Evolutionary conservation across 1,140 invertebrate species (phyloP), one percentile per base, ranked within the genome.

Genomic region (Camponotus vicinus): DNA sequence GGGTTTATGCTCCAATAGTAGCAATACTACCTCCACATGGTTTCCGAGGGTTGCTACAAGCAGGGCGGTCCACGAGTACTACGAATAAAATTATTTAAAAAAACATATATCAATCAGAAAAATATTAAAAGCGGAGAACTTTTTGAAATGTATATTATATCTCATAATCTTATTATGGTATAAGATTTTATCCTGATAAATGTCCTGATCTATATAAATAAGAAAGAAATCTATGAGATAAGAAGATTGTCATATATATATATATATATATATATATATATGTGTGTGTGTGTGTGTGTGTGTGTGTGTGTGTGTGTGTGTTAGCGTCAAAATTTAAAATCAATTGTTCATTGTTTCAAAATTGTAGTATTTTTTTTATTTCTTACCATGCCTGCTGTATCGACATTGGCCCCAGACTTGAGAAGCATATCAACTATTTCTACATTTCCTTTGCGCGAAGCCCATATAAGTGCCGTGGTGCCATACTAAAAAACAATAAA

Each of bases 401-500:
- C 98, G 0, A 98, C 97, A 93, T 97, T 97, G 37, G 98, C 98
- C 76, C 96, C 96, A 79, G 97, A 97, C 91, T 97, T 97, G 3
- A 99, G 93, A 34, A 99, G 95, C 57, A 96, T 96, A 83, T 98
- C 97, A 34, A 99, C 98, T 80, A 99, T 98, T 88, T 98, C 97
- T 11, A 97, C 94, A 93, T 98, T 97, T 15, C 99, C 99, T 93
- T 98, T 99, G 34, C 99, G 96, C 83, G 97, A 97, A 15, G 98
- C 99, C 99, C 99, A 99, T 55, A 99, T 97, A 5, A 99, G 94
- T 2, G 99, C 98, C 0, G 99, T 99, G 0, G 99, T 99, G 18
- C 98, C 99, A 96, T 99, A 99, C 96, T 97, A 11, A 34, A 45
- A 75, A 61, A 57, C 27, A 79, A 69, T 27, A 3, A 69, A 9